Conservation (phyloP, 2,113 vertebrate genomes). For the Oreochromis aureus region DNA sequence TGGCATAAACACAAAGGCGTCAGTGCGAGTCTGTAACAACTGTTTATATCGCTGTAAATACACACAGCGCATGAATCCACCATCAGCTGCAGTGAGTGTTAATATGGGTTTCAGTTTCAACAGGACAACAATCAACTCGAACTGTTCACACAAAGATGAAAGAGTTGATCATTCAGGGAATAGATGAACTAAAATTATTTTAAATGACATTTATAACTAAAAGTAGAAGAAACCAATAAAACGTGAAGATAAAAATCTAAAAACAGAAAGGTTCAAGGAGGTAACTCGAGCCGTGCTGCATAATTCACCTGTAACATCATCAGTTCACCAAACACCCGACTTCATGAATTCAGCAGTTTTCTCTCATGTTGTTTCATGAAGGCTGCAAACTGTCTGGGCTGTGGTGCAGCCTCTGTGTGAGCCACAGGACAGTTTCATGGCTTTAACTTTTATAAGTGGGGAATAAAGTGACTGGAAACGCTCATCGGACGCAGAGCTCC, state of each 20-base stretch:
- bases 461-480: background rate
- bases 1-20: background rate
- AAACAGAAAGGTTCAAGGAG: rapidly evolving
- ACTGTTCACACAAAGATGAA: rapidly evolving
- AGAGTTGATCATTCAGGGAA: background rate
- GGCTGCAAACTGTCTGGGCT: too few relatives aligned
- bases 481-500: rapidly evolving
- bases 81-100: background rate
- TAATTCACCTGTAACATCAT: background rate
- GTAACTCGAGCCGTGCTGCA: rapidly evolving
- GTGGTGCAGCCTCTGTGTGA: too few relatives aligned
- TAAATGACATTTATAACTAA: rapidly evolving
- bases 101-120: background rate
- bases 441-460: too few relatives aligned
- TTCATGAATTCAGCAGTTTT: too few relatives aligned
- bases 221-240: background rate
- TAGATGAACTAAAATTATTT: rapidly evolving
- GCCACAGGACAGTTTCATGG: too few relatives aligned
- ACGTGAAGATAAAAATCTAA: background rate
- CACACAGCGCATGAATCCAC: background rate
- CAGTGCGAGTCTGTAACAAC: background rate
- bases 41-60: rapidly evolving
- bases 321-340: background rate
- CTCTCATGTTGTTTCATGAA: too few relatives aligned
- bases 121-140: background rate